Percentiles rank a stretch among this genome's conserved stretches.
phyloP scores from a whole-genome alignment of 1,140 invertebrate genomes.

The Caerostris extrusa region DNA sequence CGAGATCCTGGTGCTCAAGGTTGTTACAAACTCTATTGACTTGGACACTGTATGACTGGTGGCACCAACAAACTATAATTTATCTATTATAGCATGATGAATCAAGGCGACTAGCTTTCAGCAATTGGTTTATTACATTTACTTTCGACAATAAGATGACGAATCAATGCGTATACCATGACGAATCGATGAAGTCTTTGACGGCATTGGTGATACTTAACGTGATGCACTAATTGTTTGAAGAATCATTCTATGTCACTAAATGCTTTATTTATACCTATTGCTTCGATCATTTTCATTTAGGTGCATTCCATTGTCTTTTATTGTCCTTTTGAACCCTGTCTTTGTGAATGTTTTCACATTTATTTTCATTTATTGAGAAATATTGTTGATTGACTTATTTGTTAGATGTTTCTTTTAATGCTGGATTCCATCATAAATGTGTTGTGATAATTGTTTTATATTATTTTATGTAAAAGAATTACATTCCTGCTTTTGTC shows the following conservation, averaged over 20 bases:
- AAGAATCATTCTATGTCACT: background rate
- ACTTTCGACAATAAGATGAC: background rate
- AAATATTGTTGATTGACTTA: background rate
- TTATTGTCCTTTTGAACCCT: background rate
- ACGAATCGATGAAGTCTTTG: background rate
- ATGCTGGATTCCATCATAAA: background rate
- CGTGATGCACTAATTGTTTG: background rate
- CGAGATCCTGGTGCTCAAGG: background rate
- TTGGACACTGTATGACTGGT: too few relatives aligned
- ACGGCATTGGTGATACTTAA: background rate
- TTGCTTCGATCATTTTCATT: background rate
- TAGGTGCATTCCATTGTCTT: background rate
- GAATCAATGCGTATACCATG: background rate
- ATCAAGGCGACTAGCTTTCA: background rate
- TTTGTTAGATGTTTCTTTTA: background rate
- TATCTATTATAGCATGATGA: too few relatives aligned
- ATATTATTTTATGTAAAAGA: too few relatives aligned
- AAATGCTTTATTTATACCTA: background rate
- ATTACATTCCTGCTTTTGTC: too few relatives aligned
- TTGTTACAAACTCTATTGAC: background rate
- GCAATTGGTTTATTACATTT: background rate
- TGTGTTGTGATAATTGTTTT: too few relatives aligned
- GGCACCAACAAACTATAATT: too few relatives aligned
- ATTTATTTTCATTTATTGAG: background rate
- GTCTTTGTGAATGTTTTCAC: background rate